Conservation (phyloP, 92 coral and sea anemone genomes). For the Porites cylindrica region DNA sequence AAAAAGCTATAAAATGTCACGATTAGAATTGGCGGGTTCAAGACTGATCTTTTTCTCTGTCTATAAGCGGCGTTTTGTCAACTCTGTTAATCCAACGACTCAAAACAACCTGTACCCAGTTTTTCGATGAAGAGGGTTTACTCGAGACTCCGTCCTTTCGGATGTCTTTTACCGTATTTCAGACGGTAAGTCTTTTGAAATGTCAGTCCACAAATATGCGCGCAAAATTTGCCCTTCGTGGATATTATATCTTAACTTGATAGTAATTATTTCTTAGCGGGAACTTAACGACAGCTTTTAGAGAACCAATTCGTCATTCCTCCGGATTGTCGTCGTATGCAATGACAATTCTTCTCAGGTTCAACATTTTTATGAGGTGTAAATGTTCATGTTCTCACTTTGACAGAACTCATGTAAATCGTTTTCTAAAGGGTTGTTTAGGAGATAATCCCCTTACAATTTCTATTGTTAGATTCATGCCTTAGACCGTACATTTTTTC, state of each 20-base stretch:
- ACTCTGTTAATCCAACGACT: slow-evolving; percentile 30
- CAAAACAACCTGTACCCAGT: not conserved
- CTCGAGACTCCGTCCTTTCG: not conserved
- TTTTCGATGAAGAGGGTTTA: too few relatives aligned
- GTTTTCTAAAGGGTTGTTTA: not conserved
- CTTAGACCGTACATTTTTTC: too few relatives aligned
- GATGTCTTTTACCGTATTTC: not conserved
- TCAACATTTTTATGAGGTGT: slow-evolving; percentile 1
- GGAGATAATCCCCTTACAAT: not conserved
- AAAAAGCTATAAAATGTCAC: not conserved
- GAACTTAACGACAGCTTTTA: slow-evolving; percentile 18
- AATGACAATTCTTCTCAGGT: not conserved
- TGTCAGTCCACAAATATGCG: not conserved
- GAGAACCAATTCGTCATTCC: not conserved
- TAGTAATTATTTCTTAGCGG: slow-evolving; percentile 7
- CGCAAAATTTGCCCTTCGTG: not conserved
- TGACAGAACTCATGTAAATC: not conserved
- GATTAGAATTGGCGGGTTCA: slow-evolving; percentile 10
- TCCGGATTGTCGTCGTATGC: not conserved
- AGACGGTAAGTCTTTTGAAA: not conserved
- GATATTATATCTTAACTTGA: not conserved
- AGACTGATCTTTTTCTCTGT: slow-evolving; percentile 1
- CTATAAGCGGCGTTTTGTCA: slow-evolving; percentile 28
- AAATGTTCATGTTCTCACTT: not conserved
- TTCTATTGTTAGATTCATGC: too few relatives aligned